These are phyloP conservation scores for Monopterus albus DNA, from an alignment of 2,113 vertebrate genomes.

Conservation along the genomic window DNA sequence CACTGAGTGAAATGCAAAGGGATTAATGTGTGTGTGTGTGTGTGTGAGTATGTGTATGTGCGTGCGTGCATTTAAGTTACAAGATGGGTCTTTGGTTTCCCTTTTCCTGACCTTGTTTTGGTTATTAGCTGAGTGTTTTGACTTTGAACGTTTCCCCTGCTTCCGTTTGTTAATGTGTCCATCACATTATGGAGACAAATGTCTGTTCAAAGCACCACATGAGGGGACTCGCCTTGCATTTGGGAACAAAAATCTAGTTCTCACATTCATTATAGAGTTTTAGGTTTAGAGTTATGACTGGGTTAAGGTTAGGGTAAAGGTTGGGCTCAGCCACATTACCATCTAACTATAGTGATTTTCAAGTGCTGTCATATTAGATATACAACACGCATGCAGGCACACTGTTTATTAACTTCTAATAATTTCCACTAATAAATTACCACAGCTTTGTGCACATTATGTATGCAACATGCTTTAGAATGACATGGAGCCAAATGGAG, in stretches of 20 bases:
- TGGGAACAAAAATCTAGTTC: not conserved
- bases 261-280: slow-evolving; percentile 17
- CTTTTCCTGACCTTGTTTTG: slow-evolving; percentile 55
- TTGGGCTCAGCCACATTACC: not conserved
- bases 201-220: not conserved
- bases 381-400: too few species aligned
- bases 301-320: slow-evolving; percentile 21
- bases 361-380: too few species aligned
- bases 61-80: slow-evolving; percentile 18
- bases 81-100: slow-evolving; percentile 40
- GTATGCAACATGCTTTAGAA: not conserved
- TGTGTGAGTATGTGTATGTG: slow-evolving; percentile 3
- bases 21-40: slow-evolving; percentile 36
- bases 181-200: not conserved
- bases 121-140: slow-evolving; percentile 61
- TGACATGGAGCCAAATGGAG: slow-evolving; percentile 21
- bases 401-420: too few species aligned
- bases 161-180: slow-evolving; percentile 4
- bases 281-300: not conserved
- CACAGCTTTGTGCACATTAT: not conserved
- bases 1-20: slow-evolving; percentile 33
- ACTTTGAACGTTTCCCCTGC: slow-evolving; percentile 48
- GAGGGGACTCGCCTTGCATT: not conserved
- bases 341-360: not conserved
- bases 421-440: not conserved